Conservation (phyloP, 2,797 vertebrate species). For the Gymnothorax reevesii region DNA sequence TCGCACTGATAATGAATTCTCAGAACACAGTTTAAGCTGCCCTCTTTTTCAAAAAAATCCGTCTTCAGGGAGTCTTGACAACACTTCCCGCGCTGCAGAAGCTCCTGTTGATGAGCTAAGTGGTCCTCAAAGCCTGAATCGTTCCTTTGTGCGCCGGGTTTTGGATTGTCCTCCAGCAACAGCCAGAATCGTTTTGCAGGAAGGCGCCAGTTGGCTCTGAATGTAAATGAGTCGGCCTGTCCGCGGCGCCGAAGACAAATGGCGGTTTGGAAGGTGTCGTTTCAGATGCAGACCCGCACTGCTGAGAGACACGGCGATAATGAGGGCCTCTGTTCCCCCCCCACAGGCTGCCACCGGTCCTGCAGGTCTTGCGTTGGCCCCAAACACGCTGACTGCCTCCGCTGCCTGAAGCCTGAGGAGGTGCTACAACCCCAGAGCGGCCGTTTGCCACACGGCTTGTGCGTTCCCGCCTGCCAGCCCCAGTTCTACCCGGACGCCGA, state of each 20-base stretch:
- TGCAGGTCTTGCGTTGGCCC: slow-evolving; percentile 84
- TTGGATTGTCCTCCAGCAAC: slow-evolving; percentile 15
- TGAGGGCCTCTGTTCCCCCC: neutral
- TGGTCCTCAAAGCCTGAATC: slow-evolving; percentile 5
- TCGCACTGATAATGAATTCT: neutral
- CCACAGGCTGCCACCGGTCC: slow-evolving; percentile 81
- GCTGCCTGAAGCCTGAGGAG: slow-evolving; percentile 72
- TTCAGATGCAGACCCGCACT: neutral
- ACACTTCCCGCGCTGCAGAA: neutral
- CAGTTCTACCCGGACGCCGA: slow-evolving; percentile 68
- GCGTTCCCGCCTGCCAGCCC: slow-evolving; percentile 71
- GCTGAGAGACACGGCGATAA: neutral
- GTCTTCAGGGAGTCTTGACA: neutral
- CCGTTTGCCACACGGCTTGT: slow-evolving; percentile 66
- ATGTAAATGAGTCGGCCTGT: slow-evolving; percentile 2
- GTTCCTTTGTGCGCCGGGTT: neutral
- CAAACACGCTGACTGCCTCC: slow-evolving; percentile 68
- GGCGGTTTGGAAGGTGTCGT: neutral
- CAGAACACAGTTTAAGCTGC: neutral
- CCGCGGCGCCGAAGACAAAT: slow-evolving; percentile 2
- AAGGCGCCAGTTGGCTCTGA: neutral
- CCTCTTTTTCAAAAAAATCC: neutral
- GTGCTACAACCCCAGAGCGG: slow-evolving; percentile 65
- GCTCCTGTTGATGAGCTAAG: neutral
- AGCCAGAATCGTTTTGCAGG: neutral